These are phyloP conservation scores for Pasiphila rectangulata DNA, from an alignment of 2,888 invertebrate species.

Conservation along the genomic window DNA sequence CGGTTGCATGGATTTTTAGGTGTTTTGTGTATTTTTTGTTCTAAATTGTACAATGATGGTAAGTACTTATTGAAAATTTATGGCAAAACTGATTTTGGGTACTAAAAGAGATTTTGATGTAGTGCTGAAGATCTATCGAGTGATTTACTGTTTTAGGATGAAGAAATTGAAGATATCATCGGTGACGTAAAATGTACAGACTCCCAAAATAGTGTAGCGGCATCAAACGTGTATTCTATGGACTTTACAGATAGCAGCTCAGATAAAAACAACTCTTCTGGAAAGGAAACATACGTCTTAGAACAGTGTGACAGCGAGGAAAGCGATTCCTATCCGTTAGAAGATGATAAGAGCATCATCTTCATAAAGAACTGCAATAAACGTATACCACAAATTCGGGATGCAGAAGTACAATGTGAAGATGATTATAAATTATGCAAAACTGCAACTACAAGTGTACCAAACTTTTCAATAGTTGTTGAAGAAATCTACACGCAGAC, in stretches of 20 bases:
- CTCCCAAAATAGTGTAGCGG: slow-evolving; percentile 70
- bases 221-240: slow-evolving; percentile 58
- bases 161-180: slow-evolving; percentile 64
- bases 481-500: slow-evolving; percentile 79
- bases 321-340: slow-evolving; percentile 50
- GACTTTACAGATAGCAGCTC: slow-evolving; percentile 69
- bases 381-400: slow-evolving; percentile 27
- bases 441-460: slow-evolving; percentile 38
- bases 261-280: slow-evolving; percentile 64
- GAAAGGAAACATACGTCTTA: slow-evolving; percentile 67
- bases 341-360: slow-evolving; percentile 39
- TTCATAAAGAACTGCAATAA: slow-evolving; percentile 33
- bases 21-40: slow-evolving; percentile 61
- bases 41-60: slow-evolving; percentile 66
- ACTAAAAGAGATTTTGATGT: too few relatives aligned
- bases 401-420: slow-evolving; percentile 32
- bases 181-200: slow-evolving; percentile 62
- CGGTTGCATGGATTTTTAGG: slow-evolving; percentile 47
- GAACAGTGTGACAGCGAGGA: slow-evolving; percentile 61
- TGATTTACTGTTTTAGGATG: slow-evolving; percentile 47
- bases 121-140: too few relatives aligned
- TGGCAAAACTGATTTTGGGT: too few relatives aligned
- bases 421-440: slow-evolving; percentile 28
- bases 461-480: slow-evolving; percentile 43
- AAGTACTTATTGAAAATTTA: slow-evolving; percentile 37